These are phyloP conservation scores for Aphelinus certus DNA, from an alignment of 1,140 invertebrate genomes.

Conservation along the genomic window DNA sequence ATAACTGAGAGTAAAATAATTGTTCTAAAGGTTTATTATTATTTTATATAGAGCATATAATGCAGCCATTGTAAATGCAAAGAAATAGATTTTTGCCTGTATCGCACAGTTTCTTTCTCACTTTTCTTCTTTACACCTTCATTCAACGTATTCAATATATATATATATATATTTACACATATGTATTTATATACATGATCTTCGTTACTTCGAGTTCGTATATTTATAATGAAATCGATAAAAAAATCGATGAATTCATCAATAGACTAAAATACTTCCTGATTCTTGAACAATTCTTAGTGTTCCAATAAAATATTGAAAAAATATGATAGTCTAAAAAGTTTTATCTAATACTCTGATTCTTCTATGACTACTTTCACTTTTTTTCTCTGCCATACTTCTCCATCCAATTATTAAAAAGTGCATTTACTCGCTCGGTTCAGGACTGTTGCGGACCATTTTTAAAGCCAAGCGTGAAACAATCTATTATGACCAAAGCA, in stretches of 20 bases:
- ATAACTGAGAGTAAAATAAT: no score
- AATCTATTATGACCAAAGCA: no score
- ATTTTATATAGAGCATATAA: no score
- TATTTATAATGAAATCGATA: slow-evolving; percentile 1
- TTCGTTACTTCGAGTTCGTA: slow-evolving; percentile 42
- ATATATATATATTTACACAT: not conserved
- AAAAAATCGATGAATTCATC: slow-evolving; percentile 6
- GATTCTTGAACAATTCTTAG: no score
- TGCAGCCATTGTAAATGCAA: no score
- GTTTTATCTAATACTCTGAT: not conserved
- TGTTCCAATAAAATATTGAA: no score
- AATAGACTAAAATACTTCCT: not conserved
- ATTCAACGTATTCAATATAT: not conserved
- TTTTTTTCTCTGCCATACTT: no score
- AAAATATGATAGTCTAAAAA: no score
- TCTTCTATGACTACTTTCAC: not conserved
- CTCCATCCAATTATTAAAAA: not conserved
- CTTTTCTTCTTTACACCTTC: no score
- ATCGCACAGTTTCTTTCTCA: no score
- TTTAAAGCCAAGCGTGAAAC: slow-evolving; percentile 36
- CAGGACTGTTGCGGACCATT: slow-evolving; percentile 60
- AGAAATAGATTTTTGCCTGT: no score
- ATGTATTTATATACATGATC: slow-evolving; percentile 4
- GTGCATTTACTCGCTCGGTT: slow-evolving; percentile 35
- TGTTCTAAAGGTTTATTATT: no score